Base-by-base conservation (phyloP, 2,888 invertebrate species). In the Lochmaea crataegi region DNA sequence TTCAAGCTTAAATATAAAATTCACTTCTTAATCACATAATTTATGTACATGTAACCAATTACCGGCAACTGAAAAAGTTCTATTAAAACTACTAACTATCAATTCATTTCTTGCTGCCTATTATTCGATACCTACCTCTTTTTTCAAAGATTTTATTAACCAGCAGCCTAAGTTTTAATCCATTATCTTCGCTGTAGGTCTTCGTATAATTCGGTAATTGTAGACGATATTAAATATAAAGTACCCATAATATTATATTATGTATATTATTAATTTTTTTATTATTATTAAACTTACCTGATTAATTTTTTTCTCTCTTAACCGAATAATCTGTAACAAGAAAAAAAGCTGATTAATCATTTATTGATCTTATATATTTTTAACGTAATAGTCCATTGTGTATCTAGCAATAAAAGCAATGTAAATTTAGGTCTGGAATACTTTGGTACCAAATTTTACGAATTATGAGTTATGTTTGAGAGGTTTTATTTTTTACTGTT, bases 51-150 rank as follows among this genome's bases (percentile, higher is more conserved):
- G 48, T n/a, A n/a, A 48, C n/a, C 48, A 48, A 48, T 48, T 48
- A 48, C n/a, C 5, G 48, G n/a, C 4, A 48, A 14, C 48, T 48
- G 48, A 48, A 48, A n/a, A 48, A n/a, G n/a, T 48, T 48, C 48
- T 48, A 48, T 48, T 48, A 48, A 48, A n/a, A n/a, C n/a, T 6
- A 38, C 5, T 32, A 38, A 38, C 32, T 38, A 38, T 7, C 32
- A 5, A 14, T 48, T 48, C 7, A 14, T 48, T 48, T 48, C 48
- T 48, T 58, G n/a, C 16, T 42, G 58, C 22, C 67, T 67, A 68
- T 48, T 68, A 68, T 61, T 68, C 48, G 38, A 61, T 68, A 61
- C 16, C 51, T 68, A n/a, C n/a, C 45, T 60, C 32, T 67, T 45
- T 67, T 45, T 51, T 57, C 7, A 11, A 68, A 16, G 32, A 48